A percentile compares a stretch with the other conserved stretches of the same genome.
Conservation (phyloP, 2,113 vertebrate genomes). For the Gasterosteus aculeatus region DNA sequence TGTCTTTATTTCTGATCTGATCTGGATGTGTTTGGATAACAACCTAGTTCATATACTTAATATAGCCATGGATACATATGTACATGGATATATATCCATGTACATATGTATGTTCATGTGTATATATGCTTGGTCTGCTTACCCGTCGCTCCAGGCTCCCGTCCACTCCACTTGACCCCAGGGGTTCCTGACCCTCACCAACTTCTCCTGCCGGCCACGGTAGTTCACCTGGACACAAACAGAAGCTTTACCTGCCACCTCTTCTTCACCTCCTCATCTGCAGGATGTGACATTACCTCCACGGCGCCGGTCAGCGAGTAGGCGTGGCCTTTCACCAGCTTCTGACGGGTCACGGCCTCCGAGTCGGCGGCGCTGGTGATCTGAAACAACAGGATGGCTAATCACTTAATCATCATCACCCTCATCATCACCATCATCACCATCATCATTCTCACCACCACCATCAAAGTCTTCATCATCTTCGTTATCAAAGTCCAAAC, state of each 20-base stretch:
- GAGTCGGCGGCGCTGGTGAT: constrained; percentile 92
- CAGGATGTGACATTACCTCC: constrained; percentile 79
- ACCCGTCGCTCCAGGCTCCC: constrained; percentile 94
- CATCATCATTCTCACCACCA: no score
- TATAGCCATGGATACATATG: no score
- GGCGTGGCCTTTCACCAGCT: constrained; percentile 95
- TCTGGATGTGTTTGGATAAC: no score
- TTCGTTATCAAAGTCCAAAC: background rate
- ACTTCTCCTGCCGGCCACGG: constrained; percentile 85
- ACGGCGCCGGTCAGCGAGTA: constrained; percentile 92
- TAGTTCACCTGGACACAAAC: constrained; percentile 84
- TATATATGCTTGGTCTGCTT: background rate
- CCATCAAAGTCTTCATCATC: no score
- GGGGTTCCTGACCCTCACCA: constrained; percentile 93
- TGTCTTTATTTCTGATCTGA: no score
- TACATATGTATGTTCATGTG: no score
- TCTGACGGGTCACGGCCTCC: constrained; percentile 91
- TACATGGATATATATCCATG: no score
- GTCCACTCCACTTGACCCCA: constrained; percentile 99
- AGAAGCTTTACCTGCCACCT: background rate
- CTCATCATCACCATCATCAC: background rate
- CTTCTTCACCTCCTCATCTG: background rate
- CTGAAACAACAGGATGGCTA: constrained; percentile 66
- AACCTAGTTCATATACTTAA: no score
- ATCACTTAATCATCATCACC: background rate